phyloP scores from a whole-genome alignment of 2,888 invertebrate species.

The Acanthosoma haemorrhoidale region DNA sequence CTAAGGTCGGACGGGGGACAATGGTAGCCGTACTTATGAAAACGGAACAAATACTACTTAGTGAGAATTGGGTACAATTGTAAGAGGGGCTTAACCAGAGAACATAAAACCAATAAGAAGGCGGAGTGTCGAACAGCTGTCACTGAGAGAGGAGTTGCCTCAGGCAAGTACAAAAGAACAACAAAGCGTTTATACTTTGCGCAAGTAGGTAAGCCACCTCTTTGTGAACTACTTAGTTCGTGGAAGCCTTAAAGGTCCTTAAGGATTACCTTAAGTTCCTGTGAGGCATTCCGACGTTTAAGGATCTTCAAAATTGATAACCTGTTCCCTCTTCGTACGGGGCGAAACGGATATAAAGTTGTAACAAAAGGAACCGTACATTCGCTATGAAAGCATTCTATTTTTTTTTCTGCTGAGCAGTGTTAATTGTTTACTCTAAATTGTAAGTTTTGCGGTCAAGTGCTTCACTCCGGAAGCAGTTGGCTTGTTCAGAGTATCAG shows the following conservation, averaged over 20 bases:
- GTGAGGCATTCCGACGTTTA: neutral
- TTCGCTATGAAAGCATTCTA: no score
- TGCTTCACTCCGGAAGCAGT: no score
- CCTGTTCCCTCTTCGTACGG: neutral
- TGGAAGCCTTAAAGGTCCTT: neutral
- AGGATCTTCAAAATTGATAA: neutral
- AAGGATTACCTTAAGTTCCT: conserved; percentile 7
- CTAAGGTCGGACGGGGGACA: neutral
- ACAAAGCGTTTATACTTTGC: conserved; percentile 18
- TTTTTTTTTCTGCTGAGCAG: no score
- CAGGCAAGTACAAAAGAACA: conserved; percentile 18
- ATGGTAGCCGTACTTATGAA: neutral
- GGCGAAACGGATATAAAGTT: no score
- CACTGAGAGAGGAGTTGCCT: neutral
- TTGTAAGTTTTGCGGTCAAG: no score
- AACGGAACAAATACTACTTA: conserved; percentile 1
- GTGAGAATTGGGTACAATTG: no score
- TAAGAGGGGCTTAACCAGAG: neutral
- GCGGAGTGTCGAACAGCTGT: neutral
- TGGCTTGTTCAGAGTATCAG: no score
- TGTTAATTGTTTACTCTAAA: no score
- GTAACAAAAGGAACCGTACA: no score
- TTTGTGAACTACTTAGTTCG: neutral
- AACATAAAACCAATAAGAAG: neutral
- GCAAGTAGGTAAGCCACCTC: conserved; percentile 1